Evolutionary conservation across 2,888 invertebrate species (phyloP), one percentile per base, ranked within the genome.

Genomic region (Ischnus inquisitorius): DNA sequence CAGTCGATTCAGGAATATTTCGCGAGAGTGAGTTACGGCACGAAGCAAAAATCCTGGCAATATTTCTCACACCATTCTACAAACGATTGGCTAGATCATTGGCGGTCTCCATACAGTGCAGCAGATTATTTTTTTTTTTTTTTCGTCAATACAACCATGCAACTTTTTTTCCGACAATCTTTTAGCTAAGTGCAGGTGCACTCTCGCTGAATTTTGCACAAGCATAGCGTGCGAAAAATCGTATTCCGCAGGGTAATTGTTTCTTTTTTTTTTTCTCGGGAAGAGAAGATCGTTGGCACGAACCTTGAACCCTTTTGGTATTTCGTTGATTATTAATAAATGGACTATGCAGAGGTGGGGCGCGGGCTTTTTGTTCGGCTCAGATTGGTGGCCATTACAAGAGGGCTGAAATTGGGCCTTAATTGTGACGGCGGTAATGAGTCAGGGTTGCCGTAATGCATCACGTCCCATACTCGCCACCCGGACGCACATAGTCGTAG

Each of bases 381-480:
- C 89, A 89, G 91, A 93, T 92, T 92, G 92, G 90, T 90, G 88
- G 90, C 89, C 91, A 92, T 93, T 92, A 93, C 90, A 90, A 87
- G 87, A 87, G 88, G 88, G 75, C 81, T 62, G 71, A 92, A 92
- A 93, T 92, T 93, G 91, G 92, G 90, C 90, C 92, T 93, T 92
- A 92, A 93, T 93, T 92, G 92, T 91, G 91, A 88, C 88, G 89
- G 89, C 89, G 88, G 90, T 93, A 92, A 93, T 92, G 92, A 93
- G 92, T 90, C 89, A 87, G 91, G 71, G 90, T 87, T 90, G 89
- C 89, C 91, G 90, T 91, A 91, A 92, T 92, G 91, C 90, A 91
- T 91, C 91, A 88, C 86, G 88, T 88, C 64, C 57, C n/a, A n/a
- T 48, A 48, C 75, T 54, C 62, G 34, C 28, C 14, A 48, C 54